These are phyloP conservation scores for Delphinus delphis DNA, from an alignment of 2,113 vertebrate genomes.

Conservation along the genomic window DNA sequence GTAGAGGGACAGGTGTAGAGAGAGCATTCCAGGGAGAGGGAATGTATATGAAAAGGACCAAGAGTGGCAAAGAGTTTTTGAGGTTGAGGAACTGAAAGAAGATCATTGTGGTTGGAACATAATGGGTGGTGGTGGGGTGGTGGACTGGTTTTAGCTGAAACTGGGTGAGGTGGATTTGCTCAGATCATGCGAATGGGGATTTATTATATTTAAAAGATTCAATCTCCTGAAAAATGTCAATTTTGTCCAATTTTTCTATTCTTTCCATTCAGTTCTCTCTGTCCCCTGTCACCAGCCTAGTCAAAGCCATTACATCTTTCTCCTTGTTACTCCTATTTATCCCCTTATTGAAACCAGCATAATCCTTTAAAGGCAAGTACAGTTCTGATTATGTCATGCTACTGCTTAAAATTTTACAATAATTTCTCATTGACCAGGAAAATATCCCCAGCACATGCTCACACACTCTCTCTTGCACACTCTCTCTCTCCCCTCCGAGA, in stretches of 20 bases:
- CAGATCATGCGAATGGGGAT: not conserved
- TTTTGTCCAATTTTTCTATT: not conserved
- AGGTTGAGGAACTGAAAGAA: not conserved
- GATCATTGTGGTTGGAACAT: not conserved
- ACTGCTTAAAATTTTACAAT: not conserved
- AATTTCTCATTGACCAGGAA: not conserved
- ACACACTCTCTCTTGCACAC: fast-evolving
- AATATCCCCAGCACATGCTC: not conserved
- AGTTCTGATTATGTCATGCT: not conserved
- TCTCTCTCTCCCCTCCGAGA: not conserved
- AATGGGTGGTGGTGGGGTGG: not conserved
- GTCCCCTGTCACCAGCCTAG: not conserved
- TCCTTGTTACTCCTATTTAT: not conserved
- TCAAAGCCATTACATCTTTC: not conserved
- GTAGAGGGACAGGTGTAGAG: not conserved
- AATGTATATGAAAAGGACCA: not conserved
- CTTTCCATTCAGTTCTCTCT: not conserved
- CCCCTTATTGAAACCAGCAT: not conserved
- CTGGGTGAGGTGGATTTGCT: not conserved
- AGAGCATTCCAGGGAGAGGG: not conserved
- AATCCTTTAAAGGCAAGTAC: not conserved
- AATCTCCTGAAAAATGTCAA: not conserved
- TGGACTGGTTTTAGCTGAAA: not conserved
- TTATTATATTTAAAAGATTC: not conserved
- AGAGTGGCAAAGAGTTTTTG: not conserved